Conservation (phyloP, 2,888 invertebrate genomes). For the Drosophila ochracea region DNA sequence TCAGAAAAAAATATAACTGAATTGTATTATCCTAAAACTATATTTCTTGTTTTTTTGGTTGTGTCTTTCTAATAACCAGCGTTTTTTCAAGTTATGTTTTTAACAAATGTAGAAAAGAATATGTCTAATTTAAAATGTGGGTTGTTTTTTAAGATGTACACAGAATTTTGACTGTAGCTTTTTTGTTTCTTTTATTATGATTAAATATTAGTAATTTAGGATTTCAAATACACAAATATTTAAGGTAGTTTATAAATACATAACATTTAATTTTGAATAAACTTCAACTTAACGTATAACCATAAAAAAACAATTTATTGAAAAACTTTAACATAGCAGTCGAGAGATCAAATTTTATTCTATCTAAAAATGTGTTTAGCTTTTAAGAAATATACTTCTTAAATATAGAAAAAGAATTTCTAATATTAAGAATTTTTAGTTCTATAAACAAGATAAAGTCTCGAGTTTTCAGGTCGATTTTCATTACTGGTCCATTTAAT, state of each 20-base stretch:
- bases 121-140: neutral
- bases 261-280: no score
- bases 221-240: neutral
- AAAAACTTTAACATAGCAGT: neutral
- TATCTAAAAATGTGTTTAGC: no score
- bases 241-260: neutral
- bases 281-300: no score
- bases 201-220: neutral
- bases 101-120: accelerated
- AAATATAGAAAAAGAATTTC: neutral
- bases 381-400: no score
- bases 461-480: neutral
- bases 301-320: no score
- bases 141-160: neutral
- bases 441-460: neutral
- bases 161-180: neutral
- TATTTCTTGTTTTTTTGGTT: neutral
- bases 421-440: neutral
- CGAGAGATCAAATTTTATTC: no score
- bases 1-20: neutral
- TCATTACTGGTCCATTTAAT: no score
- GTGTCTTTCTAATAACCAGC: neutral
- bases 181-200: neutral
- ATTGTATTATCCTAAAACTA: neutral
- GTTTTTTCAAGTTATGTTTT: neutral